These are phyloP conservation scores for Paedocypris sp. DNA, from an alignment of 2,113 vertebrate species.

Conservation along the genomic window DNA sequence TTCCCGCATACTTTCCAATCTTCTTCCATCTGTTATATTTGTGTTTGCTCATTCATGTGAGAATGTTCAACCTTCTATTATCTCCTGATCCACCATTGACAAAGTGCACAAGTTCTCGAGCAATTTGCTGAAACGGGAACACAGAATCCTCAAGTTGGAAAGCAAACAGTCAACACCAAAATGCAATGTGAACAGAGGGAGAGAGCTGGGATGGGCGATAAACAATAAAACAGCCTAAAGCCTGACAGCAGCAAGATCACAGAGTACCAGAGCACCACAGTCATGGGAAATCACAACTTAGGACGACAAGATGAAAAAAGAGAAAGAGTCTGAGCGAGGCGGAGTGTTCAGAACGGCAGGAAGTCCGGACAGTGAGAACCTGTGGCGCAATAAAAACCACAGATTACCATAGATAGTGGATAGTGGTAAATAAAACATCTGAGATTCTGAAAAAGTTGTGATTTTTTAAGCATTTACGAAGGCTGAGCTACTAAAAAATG, in stretches of 20 bases:
- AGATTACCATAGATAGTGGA: slow-evolving; percentile 3
- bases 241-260: not conserved
- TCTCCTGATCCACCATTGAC: no score
- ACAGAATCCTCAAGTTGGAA: no score
- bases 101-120: no score
- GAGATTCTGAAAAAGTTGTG: not conserved
- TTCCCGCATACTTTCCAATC: no score
- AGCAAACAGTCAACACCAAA: no score
- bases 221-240: not conserved
- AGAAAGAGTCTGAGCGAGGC: not conserved
- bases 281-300: not conserved
- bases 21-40: no score
- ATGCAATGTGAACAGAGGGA: no score
- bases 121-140: no score
- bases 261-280: not conserved
- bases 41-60: no score
- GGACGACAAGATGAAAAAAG: not conserved
- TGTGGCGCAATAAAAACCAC: not conserved
- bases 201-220: no score
- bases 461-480: not conserved
- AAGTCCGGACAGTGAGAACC: not conserved
- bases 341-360: not conserved
- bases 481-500: not conserved
- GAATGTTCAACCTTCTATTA: no score
- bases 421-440: not conserved